Evolutionary conservation across 1,140 invertebrate genomes (phyloP).

Genomic region (Bombus soroeensis): DNA sequence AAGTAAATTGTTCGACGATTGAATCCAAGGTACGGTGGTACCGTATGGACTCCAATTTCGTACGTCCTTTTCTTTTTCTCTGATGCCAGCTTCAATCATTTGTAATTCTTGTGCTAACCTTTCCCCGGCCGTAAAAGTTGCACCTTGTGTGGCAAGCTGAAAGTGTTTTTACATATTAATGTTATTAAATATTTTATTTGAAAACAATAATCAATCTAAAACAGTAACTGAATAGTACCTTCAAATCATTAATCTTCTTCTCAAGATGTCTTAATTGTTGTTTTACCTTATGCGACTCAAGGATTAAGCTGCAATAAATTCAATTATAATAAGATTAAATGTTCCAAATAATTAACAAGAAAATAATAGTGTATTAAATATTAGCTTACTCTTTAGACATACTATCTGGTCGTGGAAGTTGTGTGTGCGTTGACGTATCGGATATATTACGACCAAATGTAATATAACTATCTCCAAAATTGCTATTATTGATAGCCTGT

Average conservation of each 20-base stretch:
- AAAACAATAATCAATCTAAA: background rate
- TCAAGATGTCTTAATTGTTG: constrained; percentile 86
- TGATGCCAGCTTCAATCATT: constrained; percentile 87
- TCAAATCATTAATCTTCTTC: constrained; percentile 87
- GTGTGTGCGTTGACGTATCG: constrained; percentile 71
- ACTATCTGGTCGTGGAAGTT: constrained; percentile 75
- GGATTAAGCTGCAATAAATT: constrained; percentile 79
- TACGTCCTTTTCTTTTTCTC: constrained; percentile 87
- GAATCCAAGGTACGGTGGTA: constrained; percentile 76
- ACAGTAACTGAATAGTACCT: constrained; percentile 77
- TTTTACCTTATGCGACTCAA: constrained; percentile 86
- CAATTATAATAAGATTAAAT: background rate
- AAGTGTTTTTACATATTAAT: constrained; percentile 30
- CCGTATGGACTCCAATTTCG: constrained; percentile 82
- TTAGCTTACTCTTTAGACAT: constrained; percentile 80
- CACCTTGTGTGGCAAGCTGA: constrained; percentile 82
- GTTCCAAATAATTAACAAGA: background rate
- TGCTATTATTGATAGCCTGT: constrained; percentile 71
- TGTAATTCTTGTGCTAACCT: constrained; percentile 86
- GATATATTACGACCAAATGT: constrained; percentile 80
- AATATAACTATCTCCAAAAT: constrained; percentile 81
- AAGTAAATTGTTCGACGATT: constrained; percentile 73
- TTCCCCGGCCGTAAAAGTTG: constrained; percentile 83
- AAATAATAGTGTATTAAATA: constrained; percentile 32
- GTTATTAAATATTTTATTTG: background rate